Evolutionary conservation across 2,888 invertebrate species (phyloP).

Genomic region (Agonopterix heracliana): DNA sequence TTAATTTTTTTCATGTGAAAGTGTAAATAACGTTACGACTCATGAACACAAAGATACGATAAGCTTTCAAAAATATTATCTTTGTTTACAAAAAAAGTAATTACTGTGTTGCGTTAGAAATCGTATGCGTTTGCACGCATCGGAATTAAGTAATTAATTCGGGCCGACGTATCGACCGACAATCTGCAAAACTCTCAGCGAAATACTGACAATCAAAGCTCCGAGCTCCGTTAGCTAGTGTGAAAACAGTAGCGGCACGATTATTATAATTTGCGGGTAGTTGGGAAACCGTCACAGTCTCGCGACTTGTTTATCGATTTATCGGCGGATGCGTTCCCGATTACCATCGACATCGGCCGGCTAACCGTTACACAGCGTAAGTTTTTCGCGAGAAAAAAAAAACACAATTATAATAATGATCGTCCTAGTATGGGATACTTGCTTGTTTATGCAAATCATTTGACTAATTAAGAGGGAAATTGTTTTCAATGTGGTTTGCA

Average conservation of each 20-base stretch:
- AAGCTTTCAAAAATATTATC: conserved; percentile 66
- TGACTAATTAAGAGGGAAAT: conserved; percentile 68
- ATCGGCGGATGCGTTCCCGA: conserved; percentile 66
- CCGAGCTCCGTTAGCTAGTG: conserved; percentile 27
- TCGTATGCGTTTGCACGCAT: conserved; percentile 66
- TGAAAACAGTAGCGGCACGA: conserved; percentile 53
- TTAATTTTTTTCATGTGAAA: conserved; percentile 46
- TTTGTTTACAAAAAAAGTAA: conserved; percentile 58
- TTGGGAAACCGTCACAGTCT: conserved; percentile 61
- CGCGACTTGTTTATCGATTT: conserved; percentile 66
- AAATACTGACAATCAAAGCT: conserved; percentile 42
- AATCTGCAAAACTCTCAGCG: conserved; percentile 46
- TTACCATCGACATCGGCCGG: conserved; percentile 53
- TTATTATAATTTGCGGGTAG: conserved; percentile 57
- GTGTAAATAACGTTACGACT: conserved; percentile 55
- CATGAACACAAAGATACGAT: conserved; percentile 52
- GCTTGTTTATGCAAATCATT: conserved; percentile 67
- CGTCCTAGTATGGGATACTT: conserved; percentile 66
- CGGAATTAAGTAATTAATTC: conserved; percentile 70
- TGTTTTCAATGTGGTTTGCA: conserved; percentile 63
- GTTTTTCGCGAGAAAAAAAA: conserved; percentile 67
- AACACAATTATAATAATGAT: conserved; percentile 68
- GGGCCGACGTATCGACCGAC: conserved; percentile 57
- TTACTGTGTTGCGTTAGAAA: conserved; percentile 64
- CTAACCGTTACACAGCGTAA: conserved; percentile 59